phyloP scores from a whole-genome alignment of 1,140 invertebrate genomes.

The Samia ricini region DNA sequence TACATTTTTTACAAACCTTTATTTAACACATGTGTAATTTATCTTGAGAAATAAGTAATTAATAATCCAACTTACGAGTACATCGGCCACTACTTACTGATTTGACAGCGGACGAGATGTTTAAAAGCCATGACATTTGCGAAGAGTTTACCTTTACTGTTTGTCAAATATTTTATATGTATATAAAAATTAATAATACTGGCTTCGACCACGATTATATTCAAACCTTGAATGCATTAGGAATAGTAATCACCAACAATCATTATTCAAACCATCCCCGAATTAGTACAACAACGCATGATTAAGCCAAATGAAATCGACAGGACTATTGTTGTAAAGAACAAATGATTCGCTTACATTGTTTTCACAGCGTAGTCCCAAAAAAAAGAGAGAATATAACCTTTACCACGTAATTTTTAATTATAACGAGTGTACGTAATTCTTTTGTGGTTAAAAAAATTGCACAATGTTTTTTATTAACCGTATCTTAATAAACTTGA shows the following conservation, averaged over 20 bases:
- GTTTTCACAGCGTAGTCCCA: not conserved
- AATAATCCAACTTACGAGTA: too few species aligned
- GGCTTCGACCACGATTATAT: not conserved
- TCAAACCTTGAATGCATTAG: not conserved
- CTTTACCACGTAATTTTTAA: not conserved
- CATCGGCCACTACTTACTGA: not conserved
- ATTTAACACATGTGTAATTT: too few species aligned
- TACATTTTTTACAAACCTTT: too few species aligned
- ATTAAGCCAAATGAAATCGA: constrained; percentile 18
- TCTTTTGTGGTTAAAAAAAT: not conserved
- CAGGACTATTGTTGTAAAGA: constrained; percentile 16
- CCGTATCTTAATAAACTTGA: too few species aligned
- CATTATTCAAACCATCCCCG: not conserved
- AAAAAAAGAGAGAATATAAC: constrained; percentile 1
- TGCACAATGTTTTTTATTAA: too few species aligned
- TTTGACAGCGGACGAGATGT: not conserved
- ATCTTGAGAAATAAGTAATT: too few species aligned
- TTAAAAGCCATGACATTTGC: not conserved
- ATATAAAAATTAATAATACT: too few species aligned
- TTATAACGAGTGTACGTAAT: not conserved
- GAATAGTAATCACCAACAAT: too few species aligned
- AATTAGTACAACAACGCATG: constrained; percentile 10
- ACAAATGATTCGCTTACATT: constrained; percentile 10
- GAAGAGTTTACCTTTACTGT: not conserved
- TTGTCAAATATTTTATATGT: not conserved